Evolutionary conservation across 2,888 invertebrate genomes (phyloP), one percentile per base, ranked within the genome.

Genomic region (Anoplius nigerrimus): DNA sequence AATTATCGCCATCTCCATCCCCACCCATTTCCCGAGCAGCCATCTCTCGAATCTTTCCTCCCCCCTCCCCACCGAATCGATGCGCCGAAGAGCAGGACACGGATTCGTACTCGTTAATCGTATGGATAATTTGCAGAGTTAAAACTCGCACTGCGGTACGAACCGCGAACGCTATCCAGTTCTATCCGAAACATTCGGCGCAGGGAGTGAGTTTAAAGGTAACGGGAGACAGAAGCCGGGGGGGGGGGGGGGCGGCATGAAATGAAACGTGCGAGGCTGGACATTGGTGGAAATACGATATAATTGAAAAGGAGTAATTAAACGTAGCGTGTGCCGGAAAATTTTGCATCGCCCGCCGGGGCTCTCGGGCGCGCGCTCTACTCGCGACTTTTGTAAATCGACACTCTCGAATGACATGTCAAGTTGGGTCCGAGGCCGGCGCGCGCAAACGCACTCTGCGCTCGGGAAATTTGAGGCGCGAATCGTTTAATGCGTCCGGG

Each of bases 1-100:
- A 78, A 81, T 82, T 82, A 80, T 80, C 72, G 69, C 53, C 62
- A 24, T 34, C 51, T 51, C 66, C 52, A 15, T n/a, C 22, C 21
- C 52, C n/a, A 2, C 52, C 24, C 20, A 2, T 20, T 52, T 22
- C 11, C 20, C 20, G 8, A 0, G 15, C 13, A 1, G 11, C 52
- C 52, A 13, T 13, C 8, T n/a, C n/a, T 0, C 3, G 22, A 6
- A 2, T 15, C n/a, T 15, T 8, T n/a, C n/a, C n/a, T n/a, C n/a
- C n/a, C n/a, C n/a, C 2, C 2, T 55, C 55, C 16, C 2, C 15
- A 24, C 2, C 16, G 53, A n/a, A n/a, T 22, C 22, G 22, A 22
- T 24, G 11, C 53, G 24, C 53, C n/a, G 15, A 22, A 24, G 6
- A 22, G 53, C 22, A 13, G n/a, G 22, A n/a, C 8, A n/a, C 53